These are phyloP conservation scores for Rhinolophus ferrumequinum DNA, from an alignment of 2,113 vertebrate genomes.

Conservation along the genomic window DNA sequence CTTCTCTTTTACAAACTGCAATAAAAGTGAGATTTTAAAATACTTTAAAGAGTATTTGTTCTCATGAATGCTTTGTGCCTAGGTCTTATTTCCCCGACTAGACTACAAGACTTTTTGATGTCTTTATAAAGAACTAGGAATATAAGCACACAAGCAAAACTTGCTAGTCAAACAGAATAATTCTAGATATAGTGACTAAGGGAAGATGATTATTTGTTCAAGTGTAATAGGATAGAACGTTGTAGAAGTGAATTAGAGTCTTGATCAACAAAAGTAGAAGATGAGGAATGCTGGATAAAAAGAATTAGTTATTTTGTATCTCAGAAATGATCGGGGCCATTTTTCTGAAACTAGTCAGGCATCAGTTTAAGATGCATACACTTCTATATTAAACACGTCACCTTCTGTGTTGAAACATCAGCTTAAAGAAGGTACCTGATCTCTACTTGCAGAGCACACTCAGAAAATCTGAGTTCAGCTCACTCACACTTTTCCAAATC, in stretches of 20 bases:
- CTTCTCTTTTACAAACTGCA: background rate
- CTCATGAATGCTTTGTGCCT: background rate
- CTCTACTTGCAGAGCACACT: background rate
- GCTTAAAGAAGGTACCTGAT: background rate
- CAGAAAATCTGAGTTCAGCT: conserved; percentile 40
- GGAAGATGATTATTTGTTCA: background rate
- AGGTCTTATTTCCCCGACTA: background rate
- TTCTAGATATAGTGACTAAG: background rate
- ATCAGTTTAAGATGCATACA: background rate
- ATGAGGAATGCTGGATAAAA: background rate
- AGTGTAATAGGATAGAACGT: background rate
- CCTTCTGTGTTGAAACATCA: background rate
- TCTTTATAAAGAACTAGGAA: background rate
- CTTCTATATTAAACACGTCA: background rate
- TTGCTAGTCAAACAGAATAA: background rate
- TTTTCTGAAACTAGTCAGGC: conserved; percentile 32
- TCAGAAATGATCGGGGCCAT: background rate
- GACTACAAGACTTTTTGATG: background rate
- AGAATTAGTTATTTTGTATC: background rate
- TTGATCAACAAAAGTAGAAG: background rate
- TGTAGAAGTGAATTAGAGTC: background rate
- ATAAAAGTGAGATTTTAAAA: conserved; percentile 19
- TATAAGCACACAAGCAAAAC: background rate
- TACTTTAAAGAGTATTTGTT: conserved; percentile 4
- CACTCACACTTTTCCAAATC: conserved; percentile 37